phyloP scores from a whole-genome alignment of 1,140 invertebrate genomes.

The Hirudo medicinalis region DNA sequence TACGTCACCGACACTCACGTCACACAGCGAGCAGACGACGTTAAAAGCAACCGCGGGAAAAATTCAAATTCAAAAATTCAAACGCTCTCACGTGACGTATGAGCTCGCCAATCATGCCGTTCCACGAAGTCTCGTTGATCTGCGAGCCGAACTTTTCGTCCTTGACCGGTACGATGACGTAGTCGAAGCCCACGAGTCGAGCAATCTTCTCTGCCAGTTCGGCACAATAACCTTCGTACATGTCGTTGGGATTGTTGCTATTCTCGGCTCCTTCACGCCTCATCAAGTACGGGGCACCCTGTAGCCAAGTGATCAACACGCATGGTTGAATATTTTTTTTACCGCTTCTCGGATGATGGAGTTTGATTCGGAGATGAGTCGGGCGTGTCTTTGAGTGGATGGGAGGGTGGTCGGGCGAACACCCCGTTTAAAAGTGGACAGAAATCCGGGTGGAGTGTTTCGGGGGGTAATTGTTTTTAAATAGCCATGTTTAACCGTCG shows the following conservation, averaged over 20 bases:
- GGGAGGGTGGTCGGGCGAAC: background rate
- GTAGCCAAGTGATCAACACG: slow-evolving; percentile 25
- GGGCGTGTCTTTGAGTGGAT: background rate
- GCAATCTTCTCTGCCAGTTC: slow-evolving; percentile 31
- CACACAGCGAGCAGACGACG: no score
- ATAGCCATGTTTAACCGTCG: no score
- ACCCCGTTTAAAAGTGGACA: no score
- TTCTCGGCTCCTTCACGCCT: slow-evolving; percentile 42
- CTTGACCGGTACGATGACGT: slow-evolving; percentile 70
- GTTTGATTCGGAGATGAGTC: background rate
- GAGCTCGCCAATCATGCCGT: slow-evolving; percentile 91
- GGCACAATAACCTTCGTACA: slow-evolving; percentile 52
- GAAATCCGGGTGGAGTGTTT: no score
- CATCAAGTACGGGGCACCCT: slow-evolving; percentile 75
- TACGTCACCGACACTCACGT: no score
- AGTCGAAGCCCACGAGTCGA: slow-evolving; percentile 55
- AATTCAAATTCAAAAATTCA: no score
- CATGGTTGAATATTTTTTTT: background rate
- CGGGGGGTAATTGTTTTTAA: no score
- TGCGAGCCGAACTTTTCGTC: slow-evolving; percentile 77
- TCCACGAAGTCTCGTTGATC: slow-evolving; percentile 66
- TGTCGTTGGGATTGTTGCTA: slow-evolving; percentile 61
- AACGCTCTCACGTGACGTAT: slow-evolving; percentile 61
- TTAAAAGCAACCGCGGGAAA: no score
- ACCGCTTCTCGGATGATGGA: background rate